These are phyloP conservation scores for Clivina fossor DNA, from an alignment of 2,888 invertebrate species.

Conservation along the genomic window DNA sequence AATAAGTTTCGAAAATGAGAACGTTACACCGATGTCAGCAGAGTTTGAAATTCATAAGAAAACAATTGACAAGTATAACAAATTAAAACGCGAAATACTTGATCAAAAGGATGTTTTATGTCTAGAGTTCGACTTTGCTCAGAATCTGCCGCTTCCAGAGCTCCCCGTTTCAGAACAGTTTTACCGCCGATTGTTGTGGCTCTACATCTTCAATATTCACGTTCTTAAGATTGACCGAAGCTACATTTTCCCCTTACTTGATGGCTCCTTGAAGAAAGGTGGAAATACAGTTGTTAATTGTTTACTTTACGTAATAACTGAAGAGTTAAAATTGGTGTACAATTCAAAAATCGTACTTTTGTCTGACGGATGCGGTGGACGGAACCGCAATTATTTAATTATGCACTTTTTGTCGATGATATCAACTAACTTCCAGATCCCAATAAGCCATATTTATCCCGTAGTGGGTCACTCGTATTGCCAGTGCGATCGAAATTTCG, in stretches of 20 bases:
- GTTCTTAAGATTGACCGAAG: conserved; percentile 23
- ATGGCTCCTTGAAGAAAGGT: conserved; percentile 29
- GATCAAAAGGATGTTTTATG: neutral
- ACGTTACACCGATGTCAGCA: too few species aligned
- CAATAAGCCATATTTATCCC: too few species aligned
- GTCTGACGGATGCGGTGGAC: too few species aligned
- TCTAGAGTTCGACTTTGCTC: neutral
- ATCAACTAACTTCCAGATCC: neutral
- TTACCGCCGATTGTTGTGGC: conserved; percentile 22
- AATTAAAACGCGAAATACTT: neutral
- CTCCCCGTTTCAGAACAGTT: neutral
- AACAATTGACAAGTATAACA: neutral
- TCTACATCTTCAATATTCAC: conserved; percentile 31
- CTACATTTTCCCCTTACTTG: conserved; percentile 33
- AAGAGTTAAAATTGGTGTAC: too few species aligned
- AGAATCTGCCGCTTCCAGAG: neutral
- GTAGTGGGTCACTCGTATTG: too few species aligned
- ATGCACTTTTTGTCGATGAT: neutral
- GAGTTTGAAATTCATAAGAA: neutral
- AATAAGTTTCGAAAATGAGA: too few species aligned
- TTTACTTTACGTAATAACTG: conserved; percentile 7
- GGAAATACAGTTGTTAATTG: conserved; percentile 21
- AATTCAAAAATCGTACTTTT: neutral
- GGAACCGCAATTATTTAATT: neutral
- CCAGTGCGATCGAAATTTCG: too few species aligned